These are phyloP conservation scores for Salticus scenicus DNA, from an alignment of 2,888 invertebrate genomes.

Conservation along the genomic window DNA sequence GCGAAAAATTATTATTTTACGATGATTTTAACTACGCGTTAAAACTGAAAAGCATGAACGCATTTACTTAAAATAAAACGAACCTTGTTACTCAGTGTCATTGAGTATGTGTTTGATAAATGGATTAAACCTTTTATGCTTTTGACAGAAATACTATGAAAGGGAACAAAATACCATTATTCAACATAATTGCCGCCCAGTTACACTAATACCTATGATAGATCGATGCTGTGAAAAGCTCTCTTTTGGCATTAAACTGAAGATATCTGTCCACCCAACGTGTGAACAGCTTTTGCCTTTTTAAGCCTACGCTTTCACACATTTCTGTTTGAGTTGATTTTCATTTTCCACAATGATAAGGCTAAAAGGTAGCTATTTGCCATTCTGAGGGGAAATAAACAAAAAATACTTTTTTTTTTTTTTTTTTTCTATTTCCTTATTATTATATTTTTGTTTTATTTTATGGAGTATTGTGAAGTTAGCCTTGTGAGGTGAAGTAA, in stretches of 20 bases:
- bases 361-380: neutral
- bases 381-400: neutral
- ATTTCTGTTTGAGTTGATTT: constrained; percentile 12
- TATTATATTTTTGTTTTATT: too few relatives aligned
- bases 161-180: constrained; percentile 37
- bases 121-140: constrained; percentile 46
- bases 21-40: too few relatives aligned
- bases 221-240: constrained; percentile 37
- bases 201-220: constrained; percentile 48
- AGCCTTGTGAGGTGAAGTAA: too few relatives aligned
- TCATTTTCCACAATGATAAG: neutral
- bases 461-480: too few relatives aligned
- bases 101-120: constrained; percentile 36
- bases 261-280: constrained; percentile 56
- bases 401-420: neutral
- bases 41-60: too few relatives aligned
- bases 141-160: constrained; percentile 40
- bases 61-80: too few relatives aligned
- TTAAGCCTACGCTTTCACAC: constrained; percentile 48
- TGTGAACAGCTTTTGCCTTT: constrained; percentile 38
- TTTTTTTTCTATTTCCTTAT: too few relatives aligned
- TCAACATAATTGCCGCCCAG: constrained; percentile 66
- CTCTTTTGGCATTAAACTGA: constrained; percentile 37
- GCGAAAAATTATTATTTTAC: too few relatives aligned
- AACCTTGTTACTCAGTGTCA: constrained; percentile 34